Conservation (phyloP, 2,113 vertebrate species). For the Martes martes region DNA sequence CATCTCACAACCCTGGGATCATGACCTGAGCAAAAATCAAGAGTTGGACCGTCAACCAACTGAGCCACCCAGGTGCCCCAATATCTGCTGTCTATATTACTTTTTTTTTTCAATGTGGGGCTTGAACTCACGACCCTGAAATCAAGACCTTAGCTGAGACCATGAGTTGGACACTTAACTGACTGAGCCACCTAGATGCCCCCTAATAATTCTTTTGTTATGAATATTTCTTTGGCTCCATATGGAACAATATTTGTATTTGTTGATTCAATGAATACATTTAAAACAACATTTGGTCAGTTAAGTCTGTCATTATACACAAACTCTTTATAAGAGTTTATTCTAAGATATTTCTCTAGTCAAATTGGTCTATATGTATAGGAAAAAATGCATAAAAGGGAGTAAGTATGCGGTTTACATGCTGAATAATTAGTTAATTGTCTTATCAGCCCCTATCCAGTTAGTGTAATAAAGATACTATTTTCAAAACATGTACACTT, state of each 20-base stretch:
- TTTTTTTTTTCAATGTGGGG: background rate
- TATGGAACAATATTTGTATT: background rate
- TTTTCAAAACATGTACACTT: background rate
- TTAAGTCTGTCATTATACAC: background rate
- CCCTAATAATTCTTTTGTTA: background rate
- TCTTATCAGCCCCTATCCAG: background rate
- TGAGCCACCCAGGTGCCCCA: background rate
- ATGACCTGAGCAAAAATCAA: background rate
- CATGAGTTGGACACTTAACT: background rate
- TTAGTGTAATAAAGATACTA: background rate
- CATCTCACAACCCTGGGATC: background rate
- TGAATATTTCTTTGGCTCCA: background rate
- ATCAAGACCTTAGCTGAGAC: background rate
- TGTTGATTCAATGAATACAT: constrained; percentile 20
- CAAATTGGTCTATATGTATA: background rate
- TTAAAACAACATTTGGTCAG: background rate
- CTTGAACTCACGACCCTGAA: background rate
- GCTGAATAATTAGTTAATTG: background rate
- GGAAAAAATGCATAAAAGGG: background rate
- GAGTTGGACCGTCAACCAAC: background rate
- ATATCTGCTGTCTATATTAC: background rate
- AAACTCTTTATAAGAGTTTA: background rate
- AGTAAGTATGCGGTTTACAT: background rate
- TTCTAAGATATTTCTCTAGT: background rate
- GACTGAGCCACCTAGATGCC: background rate